Evolutionary conservation across 2,113 vertebrate species (phyloP).

Genomic region (Callopanchax toddi): DNA sequence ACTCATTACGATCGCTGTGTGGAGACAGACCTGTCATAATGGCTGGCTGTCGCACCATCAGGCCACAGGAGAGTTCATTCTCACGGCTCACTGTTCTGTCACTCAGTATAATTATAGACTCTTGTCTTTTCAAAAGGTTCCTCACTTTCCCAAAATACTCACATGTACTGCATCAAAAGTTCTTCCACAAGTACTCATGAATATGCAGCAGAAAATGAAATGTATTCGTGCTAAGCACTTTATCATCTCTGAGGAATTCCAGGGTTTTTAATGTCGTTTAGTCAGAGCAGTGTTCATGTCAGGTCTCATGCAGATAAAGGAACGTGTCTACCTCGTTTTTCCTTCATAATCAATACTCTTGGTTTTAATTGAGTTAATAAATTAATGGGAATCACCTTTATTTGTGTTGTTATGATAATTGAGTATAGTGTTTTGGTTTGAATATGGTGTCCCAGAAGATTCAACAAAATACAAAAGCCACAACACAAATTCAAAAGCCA

Average conservation of each 20-base stretch:
- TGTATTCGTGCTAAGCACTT: neutral
- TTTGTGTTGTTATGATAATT: no score
- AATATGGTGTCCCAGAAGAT: no score
- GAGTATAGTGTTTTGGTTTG: no score
- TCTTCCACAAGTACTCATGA: neutral
- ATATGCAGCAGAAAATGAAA: neutral
- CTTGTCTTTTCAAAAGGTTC: slow-evolving; percentile 7
- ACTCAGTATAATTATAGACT: slow-evolving; percentile 33
- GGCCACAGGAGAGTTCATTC: slow-evolving; percentile 5
- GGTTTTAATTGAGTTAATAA: no score
- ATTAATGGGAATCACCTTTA: no score
- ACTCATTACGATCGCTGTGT: slow-evolving; percentile 18
- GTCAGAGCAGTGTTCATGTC: no score
- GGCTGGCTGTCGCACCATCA: neutral
- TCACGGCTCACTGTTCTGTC: slow-evolving; percentile 20
- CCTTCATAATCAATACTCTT: no score
- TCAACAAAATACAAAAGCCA: no score
- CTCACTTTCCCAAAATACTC: slow-evolving; percentile 1
- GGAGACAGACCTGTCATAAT: slow-evolving; percentile 6
- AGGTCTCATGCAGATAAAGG: no score
- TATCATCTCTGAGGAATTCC: no score
- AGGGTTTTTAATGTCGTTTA: neutral
- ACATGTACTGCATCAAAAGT: neutral
- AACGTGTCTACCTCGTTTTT: no score
- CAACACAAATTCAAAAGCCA: no score